Evolutionary conservation across 2,113 vertebrate genomes (phyloP).

Genomic region (Oreotragus oreotragus): DNA sequence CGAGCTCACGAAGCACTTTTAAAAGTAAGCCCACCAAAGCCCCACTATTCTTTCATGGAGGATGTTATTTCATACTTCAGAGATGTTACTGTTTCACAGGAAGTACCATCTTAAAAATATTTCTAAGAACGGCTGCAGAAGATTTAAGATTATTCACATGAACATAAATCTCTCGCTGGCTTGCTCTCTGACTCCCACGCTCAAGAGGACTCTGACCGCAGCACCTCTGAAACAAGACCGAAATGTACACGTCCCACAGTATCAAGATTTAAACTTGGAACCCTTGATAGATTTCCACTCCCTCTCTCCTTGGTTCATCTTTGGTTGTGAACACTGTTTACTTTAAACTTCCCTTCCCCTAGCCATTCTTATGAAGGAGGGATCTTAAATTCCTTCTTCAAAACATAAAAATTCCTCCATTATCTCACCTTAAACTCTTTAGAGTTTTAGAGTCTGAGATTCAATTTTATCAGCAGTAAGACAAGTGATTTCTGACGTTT

Average conservation of each 20-base stretch:
- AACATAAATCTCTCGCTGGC: neutral
- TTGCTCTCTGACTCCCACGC: neutral
- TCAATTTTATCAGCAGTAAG: neutral
- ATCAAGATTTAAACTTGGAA: neutral
- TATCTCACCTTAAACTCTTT: neutral
- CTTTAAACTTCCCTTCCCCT: neutral
- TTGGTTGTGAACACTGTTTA: neutral
- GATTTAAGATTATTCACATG: neutral
- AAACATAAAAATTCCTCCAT: neutral
- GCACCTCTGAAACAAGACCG: neutral
- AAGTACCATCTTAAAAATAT: constrained; percentile 3
- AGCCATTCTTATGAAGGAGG: neutral
- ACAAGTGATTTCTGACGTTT: constrained; percentile 5
- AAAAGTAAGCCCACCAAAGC: neutral
- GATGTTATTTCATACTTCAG: neutral
- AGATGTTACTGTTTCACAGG: neutral
- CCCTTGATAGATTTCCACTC: neutral
- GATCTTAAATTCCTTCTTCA: neutral
- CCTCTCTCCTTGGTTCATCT: neutral
- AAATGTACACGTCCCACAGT: neutral
- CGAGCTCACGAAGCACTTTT: neutral
- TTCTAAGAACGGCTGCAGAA: neutral
- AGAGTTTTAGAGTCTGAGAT: neutral
- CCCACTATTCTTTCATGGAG: neutral
- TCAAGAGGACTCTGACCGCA: neutral